Conservation (phyloP, 2,888 invertebrate genomes). For the Acleris literana region DNA sequence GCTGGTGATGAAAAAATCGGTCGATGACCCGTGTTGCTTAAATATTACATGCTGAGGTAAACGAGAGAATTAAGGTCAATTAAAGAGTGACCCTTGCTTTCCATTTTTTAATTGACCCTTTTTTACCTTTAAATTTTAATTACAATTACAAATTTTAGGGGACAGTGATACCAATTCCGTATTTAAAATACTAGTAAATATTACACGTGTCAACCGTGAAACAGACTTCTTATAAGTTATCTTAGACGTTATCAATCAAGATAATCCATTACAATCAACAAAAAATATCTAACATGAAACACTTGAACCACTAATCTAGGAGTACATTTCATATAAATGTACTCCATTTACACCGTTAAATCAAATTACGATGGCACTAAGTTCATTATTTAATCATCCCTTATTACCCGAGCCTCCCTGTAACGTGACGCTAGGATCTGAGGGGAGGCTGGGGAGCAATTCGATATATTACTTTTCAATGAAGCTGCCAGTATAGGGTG, state of each 20-base stretch:
- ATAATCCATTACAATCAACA: no score
- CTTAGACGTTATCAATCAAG: no score
- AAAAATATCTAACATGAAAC: neutral
- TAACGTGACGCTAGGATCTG: conserved; percentile 21
- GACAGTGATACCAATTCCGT: neutral
- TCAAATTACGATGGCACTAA: conserved; percentile 45
- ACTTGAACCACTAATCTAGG: neutral
- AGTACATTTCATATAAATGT: neutral
- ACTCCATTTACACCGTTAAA: conserved; percentile 43
- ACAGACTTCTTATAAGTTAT: neutral
- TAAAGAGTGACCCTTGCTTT: conserved; percentile 20
- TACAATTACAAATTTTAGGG: conserved; percentile 11
- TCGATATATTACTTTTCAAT: conserved; percentile 29
- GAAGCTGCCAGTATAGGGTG: conserved; percentile 11
- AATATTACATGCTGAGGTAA: conserved; percentile 22
- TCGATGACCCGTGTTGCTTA: conserved; percentile 57
- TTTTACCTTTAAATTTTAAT: conserved; percentile 11
- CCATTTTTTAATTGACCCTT: conserved; percentile 12
- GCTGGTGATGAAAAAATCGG: conserved; percentile 75
- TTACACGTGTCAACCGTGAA: neutral
- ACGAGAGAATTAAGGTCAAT: conserved; percentile 23
- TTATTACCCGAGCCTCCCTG: conserved; percentile 21
- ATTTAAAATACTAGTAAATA: neutral
- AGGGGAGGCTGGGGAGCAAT: conserved; percentile 24
- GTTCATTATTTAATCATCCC: conserved; percentile 40